Base-by-base conservation (phyloP, 2,888 invertebrate genomes). In the Chouioia cunea region DNA sequence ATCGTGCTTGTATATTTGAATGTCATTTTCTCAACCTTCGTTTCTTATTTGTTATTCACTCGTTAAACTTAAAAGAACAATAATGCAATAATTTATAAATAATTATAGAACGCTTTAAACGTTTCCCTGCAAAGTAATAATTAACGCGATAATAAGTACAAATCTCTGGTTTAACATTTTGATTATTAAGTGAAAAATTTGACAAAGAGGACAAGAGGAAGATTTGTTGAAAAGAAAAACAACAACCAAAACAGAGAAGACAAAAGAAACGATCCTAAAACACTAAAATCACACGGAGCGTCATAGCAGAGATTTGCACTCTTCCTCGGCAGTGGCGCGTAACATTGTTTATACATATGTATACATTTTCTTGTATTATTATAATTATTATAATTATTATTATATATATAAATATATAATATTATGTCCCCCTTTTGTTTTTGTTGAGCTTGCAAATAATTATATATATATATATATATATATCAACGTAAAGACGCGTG, bases 51-150 rank as follows among this genome's bases (percentile, higher is more conserved):
- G 52, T 12, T 46, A 10, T 46, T 15, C 47, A 22, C 44, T 43
- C 52, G 6, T 56, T 36, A 20, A 50, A 70, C 54, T 66, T 57
- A 65, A 65, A 36, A 62, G 43, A 48, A 58, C 10, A 48, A 65
- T 53, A 43, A 65, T 70, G 50, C 65, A 70, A 73, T 70, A 64
- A 74, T 65, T 65, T 63, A 65, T 67, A 74, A 70, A 63, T 67
- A 67, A 67, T 60, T 22, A 2, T 48, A 1, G 12, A 54, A 58
- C 52, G 23, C 15, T 65, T 10, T 36, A 6, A 36, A 53, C 53
- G 48, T 10, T 57, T 48, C 22, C 58, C 65, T 63, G 66, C 62
- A 53, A 58, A 54, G 43, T 62, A 22, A 36, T 12, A 18, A 46
- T 52, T 52, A 50, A 48, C 22, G 60, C 27, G 27, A 36, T 58